phyloP scores from a whole-genome alignment of 2,113 vertebrate genomes.

The Oncorhynchus masou region DNA sequence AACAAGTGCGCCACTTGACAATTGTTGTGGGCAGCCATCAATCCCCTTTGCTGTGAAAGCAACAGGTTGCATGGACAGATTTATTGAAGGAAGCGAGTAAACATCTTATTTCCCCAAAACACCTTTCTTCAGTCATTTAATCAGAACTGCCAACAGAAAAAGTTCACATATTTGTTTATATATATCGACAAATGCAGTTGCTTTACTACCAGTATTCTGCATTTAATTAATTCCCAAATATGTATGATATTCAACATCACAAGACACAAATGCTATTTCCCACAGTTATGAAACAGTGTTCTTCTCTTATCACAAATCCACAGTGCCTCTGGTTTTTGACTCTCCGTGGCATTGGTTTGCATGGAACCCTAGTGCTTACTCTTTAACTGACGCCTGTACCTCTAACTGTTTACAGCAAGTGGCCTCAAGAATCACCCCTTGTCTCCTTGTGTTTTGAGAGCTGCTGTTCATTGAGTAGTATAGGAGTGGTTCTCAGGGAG shows the following conservation, averaged over 20 bases:
- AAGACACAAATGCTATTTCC: no score
- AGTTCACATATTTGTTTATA: not conserved
- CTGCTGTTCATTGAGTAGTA: not conserved
- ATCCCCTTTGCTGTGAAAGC: constrained; percentile 8
- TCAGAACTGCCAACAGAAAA: not conserved
- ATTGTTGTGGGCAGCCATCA: not conserved
- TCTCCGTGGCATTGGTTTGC: no score
- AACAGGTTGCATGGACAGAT: constrained; percentile 1
- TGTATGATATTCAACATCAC: no score
- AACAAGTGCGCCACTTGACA: constrained; percentile 7
- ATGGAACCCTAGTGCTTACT: no score
- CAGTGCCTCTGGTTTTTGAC: no score
- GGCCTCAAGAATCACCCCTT: not conserved
- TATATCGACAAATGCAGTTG: not conserved
- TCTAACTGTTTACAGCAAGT: not conserved
- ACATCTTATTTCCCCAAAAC: not conserved
- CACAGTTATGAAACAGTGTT: not conserved
- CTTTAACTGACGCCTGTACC: not conserved
- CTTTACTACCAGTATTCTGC: not conserved
- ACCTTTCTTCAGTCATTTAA: not conserved
- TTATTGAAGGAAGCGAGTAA: not conserved
- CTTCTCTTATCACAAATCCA: not conserved
- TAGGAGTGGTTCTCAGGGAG: constrained; percentile 29
- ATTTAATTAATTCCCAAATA: not conserved
- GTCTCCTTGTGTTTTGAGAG: not conserved